Conservation (phyloP, 2,888 invertebrate genomes). For the Drosophila rellima region DNA sequence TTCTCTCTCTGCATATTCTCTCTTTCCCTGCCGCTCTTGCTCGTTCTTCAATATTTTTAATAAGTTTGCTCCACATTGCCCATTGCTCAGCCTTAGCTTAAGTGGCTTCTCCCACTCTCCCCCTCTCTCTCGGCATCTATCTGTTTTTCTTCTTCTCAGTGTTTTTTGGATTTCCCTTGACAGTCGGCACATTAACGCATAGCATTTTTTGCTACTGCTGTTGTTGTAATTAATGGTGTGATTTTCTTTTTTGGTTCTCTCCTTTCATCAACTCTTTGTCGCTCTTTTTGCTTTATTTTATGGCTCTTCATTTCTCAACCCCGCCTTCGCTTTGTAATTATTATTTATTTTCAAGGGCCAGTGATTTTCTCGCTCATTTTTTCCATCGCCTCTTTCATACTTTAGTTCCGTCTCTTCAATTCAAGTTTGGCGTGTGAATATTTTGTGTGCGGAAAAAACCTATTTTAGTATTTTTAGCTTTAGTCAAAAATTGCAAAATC, state of each 20-base stretch:
- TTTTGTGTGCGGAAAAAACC: conserved; percentile 3
- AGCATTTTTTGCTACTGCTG: conserved; percentile 29
- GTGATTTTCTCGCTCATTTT: conserved; percentile 58
- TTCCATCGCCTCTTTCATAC: conserved; percentile 19
- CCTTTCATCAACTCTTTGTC: conserved; percentile 48
- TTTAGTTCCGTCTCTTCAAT: conserved; percentile 34
- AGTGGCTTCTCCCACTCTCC: conserved; percentile 8
- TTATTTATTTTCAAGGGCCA: conserved; percentile 71
- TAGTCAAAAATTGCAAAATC: neutral
- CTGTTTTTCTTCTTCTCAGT: conserved; percentile 3
- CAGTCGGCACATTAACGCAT: conserved; percentile 51
- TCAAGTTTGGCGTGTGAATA: conserved; percentile 62
- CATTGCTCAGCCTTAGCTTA: conserved; percentile 27
- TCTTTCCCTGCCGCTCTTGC: neutral
- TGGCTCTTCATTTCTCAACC: neutral
- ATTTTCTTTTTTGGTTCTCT: conserved; percentile 42
- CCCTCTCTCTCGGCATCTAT: neutral
- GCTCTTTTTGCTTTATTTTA: conserved; percentile 31
- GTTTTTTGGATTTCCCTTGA: conserved; percentile 7
- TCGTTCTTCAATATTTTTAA: conserved; percentile 58
- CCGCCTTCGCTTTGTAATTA: conserved; percentile 46
- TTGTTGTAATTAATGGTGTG: conserved; percentile 53
- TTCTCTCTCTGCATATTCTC: neutral
- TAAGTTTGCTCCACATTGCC: conserved; percentile 61
- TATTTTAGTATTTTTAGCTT: conserved; percentile 11